A percentile compares a stretch with the other conserved stretches of the same genome.
phyloP scores from a whole-genome alignment of 2,888 invertebrate genomes.

The Eudemis profundana region DNA sequence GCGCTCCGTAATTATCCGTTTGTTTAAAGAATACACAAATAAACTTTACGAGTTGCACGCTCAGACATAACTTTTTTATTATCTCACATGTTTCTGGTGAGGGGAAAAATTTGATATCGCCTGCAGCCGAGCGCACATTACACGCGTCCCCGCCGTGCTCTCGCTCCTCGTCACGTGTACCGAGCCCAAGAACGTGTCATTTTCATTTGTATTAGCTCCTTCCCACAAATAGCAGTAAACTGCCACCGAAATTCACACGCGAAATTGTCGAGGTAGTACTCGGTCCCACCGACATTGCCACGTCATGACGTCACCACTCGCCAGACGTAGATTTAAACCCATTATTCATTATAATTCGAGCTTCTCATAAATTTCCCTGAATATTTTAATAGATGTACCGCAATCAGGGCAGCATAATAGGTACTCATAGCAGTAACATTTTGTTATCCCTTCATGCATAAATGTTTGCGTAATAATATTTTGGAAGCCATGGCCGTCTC shows the following conservation, averaged over 20 bases:
- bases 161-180: background rate
- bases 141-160: background rate
- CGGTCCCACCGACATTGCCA: slow-evolving; percentile 52
- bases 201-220: background rate
- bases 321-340: slow-evolving; percentile 29
- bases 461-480: slow-evolving; percentile 82
- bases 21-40: slow-evolving; percentile 82
- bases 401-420: slow-evolving; percentile 70
- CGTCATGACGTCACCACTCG: slow-evolving; percentile 16
- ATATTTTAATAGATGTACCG: slow-evolving; percentile 64
- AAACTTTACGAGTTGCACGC: slow-evolving; percentile 81
- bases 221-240: background rate
- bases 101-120: slow-evolving; percentile 65
- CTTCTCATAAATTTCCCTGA: slow-evolving; percentile 43
- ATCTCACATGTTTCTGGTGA: slow-evolving; percentile 78
- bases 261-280: slow-evolving; percentile 47
- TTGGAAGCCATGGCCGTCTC: slow-evolving; percentile 70
- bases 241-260: slow-evolving; percentile 7
- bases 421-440: slow-evolving; percentile 64
- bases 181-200: background rate
- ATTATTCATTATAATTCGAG: slow-evolving; percentile 43
- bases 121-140: slow-evolving; percentile 57
- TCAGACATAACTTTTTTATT: slow-evolving; percentile 79
- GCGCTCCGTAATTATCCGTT: slow-evolving; percentile 77
- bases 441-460: slow-evolving; percentile 82